Percentiles rank a stretch among this genome's conserved stretches.
Evolutionary conservation across 2,888 invertebrate genomes (phyloP).

Genomic region (Bombylius major): DNA sequence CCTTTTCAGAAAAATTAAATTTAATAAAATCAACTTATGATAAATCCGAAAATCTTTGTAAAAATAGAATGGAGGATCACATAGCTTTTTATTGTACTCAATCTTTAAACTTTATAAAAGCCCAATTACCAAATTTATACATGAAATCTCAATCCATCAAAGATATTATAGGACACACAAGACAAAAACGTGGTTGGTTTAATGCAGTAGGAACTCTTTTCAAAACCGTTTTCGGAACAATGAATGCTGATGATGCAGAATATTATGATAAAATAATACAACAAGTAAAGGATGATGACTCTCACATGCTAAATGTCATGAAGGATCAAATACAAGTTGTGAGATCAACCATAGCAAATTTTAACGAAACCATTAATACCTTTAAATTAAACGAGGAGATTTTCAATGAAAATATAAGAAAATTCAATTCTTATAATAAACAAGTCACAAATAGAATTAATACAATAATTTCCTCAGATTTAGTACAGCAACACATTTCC

Average conservation of each 20-base stretch:
- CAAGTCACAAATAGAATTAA: neutral
- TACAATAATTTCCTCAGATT: neutral
- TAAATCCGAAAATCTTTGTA: neutral
- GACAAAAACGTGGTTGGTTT: neutral
- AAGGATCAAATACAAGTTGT: slow-evolving; percentile 16
- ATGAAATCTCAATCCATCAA: neutral
- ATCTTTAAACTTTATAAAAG: neutral
- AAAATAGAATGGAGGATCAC: neutral
- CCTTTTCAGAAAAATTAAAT: too few species aligned
- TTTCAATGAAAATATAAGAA: slow-evolving; percentile 13
- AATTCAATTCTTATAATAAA: slow-evolving; percentile 8
- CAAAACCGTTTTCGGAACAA: slow-evolving; percentile 6
- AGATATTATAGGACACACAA: neutral
- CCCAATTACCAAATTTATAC: slow-evolving; percentile 1
- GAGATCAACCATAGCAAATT: slow-evolving; percentile 12
- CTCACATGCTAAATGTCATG: slow-evolving; percentile 10
- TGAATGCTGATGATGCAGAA: slow-evolving; percentile 9
- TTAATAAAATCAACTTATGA: neutral
- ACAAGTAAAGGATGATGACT: slow-evolving; percentile 10
- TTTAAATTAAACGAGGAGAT: slow-evolving; percentile 13
- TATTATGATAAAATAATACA: slow-evolving; percentile 14
- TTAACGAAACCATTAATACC: slow-evolving; percentile 12
- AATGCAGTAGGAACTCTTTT: slow-evolving; percentile 3
- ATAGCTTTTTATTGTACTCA: neutral
- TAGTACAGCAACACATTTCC: slow-evolving; percentile 9